These are phyloP conservation scores for Taenioides sp. DNA, from an alignment of 2,797 vertebrate genomes.

Conservation along the genomic window DNA sequence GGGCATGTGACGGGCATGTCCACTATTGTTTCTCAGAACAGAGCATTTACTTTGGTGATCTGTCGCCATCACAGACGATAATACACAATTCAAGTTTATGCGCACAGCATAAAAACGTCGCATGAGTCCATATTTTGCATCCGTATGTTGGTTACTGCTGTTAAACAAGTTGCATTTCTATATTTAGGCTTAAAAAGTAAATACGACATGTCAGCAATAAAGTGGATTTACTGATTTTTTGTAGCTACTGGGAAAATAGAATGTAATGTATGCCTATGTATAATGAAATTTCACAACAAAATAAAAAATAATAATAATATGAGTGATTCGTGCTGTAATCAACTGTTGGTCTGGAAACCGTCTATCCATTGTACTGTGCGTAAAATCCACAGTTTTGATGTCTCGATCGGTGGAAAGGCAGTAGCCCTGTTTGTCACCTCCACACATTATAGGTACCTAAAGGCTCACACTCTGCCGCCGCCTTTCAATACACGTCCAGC, in stretches of 20 bases:
- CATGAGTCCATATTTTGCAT: slow-evolving; percentile 1
- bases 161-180: too few species aligned
- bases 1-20: slow-evolving; percentile 44
- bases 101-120: slow-evolving; percentile 11
- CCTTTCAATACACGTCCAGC: slow-evolving; percentile 60
- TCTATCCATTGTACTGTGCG: slow-evolving; percentile 28
- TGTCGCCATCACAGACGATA: slow-evolving; percentile 8
- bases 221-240: too few species aligned
- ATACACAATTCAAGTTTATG: background rate
- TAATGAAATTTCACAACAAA: background rate
- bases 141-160: background rate
- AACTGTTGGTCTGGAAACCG: slow-evolving; percentile 22
- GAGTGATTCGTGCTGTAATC: slow-evolving; percentile 1
- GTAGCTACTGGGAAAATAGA: too few species aligned
- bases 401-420: slow-evolving; percentile 55
- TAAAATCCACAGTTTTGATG: slow-evolving; percentile 62
- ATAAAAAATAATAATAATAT: background rate
- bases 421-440: slow-evolving; percentile 63
- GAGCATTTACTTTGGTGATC: slow-evolving; percentile 11
- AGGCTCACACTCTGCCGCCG: slow-evolving; percentile 45
- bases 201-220: too few species aligned
- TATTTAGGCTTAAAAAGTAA: too few species aligned
- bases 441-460: slow-evolving; percentile 33
- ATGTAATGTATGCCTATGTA: background rate
- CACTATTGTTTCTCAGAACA: slow-evolving; percentile 16